phyloP scores from a whole-genome alignment of 2,113 vertebrate species.

The Connochaetes taurinus region DNA sequence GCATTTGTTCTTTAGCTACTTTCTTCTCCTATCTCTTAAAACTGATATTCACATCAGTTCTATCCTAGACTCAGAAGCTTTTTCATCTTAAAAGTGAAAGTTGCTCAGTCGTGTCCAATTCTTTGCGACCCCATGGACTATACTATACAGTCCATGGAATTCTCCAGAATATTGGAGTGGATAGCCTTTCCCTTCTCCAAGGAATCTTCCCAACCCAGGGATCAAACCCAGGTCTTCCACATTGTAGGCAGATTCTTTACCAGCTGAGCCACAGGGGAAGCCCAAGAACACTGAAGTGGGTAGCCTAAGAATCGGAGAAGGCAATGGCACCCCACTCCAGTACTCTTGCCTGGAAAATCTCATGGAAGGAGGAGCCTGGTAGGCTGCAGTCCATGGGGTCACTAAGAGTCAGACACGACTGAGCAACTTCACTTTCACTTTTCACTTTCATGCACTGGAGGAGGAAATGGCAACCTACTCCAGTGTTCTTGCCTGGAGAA shows the following conservation, averaged over 20 bases:
- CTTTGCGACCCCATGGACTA: not conserved
- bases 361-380: too few relatives aligned
- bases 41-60: not conserved
- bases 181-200: not conserved
- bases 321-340: too few relatives aligned
- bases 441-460: too few relatives aligned
- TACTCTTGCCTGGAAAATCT: too few relatives aligned
- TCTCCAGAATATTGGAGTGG: not conserved
- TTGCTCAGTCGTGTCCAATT: not conserved
- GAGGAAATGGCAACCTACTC: too few relatives aligned
- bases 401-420: accelerated
- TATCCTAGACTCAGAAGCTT: not conserved
- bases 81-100: not conserved
- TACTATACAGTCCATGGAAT: not conserved
- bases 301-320: not conserved
- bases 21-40: conserved; percentile 1
- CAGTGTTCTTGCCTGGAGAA: too few relatives aligned
- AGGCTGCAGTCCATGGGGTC: too few relatives aligned
- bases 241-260: not conserved
- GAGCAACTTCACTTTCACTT: too few relatives aligned
- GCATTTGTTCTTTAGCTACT: not conserved
- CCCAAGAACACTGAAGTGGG: not conserved
- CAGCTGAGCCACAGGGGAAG: not conserved
- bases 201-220: not conserved
- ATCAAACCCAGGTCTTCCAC: not conserved